Evolutionary conservation across 2,113 vertebrate genomes (phyloP).

Genomic region (Choloepus hoffmanni): DNA sequence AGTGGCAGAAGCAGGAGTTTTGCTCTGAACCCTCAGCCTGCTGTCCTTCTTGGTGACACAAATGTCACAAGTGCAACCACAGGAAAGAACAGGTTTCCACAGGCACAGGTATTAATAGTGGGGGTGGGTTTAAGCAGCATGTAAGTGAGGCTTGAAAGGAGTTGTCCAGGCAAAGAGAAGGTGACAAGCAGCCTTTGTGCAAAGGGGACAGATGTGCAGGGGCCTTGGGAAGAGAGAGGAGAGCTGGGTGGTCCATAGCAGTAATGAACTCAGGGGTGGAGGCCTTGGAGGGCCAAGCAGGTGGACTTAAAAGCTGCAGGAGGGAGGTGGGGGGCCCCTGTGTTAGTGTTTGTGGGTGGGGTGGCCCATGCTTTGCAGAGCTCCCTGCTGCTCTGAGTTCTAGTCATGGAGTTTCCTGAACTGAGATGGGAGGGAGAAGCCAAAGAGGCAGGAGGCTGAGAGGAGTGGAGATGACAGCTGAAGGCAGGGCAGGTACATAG

Average conservation of each 20-base stretch:
- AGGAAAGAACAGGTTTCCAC: not conserved
- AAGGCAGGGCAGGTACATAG: not conserved
- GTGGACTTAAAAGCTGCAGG: too few relatives aligned
- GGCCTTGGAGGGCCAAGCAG: too few relatives aligned
- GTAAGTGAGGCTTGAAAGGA: too few relatives aligned
- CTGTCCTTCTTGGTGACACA: not conserved
- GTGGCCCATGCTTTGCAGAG: too few relatives aligned
- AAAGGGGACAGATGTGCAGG: not conserved
- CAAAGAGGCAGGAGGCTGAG: too few relatives aligned
- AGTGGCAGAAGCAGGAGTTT: not conserved
- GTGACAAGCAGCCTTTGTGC: not conserved
- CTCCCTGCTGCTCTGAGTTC: not conserved
- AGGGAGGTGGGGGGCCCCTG: too few relatives aligned
- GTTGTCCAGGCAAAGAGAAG: not conserved
- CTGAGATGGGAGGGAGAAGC: too few relatives aligned
- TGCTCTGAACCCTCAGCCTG: not conserved
- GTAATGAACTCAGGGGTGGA: too few relatives aligned
- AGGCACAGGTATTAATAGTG: not conserved
- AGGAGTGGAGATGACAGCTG: not conserved
- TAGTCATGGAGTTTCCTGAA: too few relatives aligned
- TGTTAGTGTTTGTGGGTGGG: too few relatives aligned
- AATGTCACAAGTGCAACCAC: not conserved
- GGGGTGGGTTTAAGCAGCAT: too few relatives aligned
- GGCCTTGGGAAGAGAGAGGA: not conserved
- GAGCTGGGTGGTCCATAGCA: too few relatives aligned